Percentiles rank a stretch among this genome's conserved stretches.
Evolutionary conservation across 2,113 vertebrate genomes (phyloP).

Genomic region (Neogobius melanostomus): DNA sequence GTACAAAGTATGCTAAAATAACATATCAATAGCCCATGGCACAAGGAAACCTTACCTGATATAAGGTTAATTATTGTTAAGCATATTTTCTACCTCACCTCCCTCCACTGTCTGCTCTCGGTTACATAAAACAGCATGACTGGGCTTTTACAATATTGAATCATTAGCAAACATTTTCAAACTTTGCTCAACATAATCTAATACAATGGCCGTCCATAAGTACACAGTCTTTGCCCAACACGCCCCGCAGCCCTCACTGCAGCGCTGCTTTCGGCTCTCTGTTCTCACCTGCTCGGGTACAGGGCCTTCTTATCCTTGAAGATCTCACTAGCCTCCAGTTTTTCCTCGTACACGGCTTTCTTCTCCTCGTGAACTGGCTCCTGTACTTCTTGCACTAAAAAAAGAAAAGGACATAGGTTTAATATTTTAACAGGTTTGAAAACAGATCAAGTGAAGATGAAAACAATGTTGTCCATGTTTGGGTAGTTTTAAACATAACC

Average conservation of each 20-base stretch:
- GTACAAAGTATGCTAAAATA: not conserved
- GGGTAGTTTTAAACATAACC: too few relatives aligned
- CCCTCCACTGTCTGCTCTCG: not conserved
- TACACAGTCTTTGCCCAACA: not conserved
- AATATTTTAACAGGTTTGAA: too few relatives aligned
- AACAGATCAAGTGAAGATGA: too few relatives aligned
- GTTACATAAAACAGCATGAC: not conserved
- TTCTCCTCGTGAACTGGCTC: conserved; percentile 91
- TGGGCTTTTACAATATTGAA: not conserved
- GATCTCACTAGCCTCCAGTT: conserved; percentile 94
- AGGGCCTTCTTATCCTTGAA: conserved; percentile 98
- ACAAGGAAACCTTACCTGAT: not conserved
- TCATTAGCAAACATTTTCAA: not conserved
- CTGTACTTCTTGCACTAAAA: conserved; percentile 95
- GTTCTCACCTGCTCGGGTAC: conserved; percentile 88
- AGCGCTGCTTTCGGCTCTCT: not conserved
- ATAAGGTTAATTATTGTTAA: not conserved
- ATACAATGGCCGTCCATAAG: not conserved
- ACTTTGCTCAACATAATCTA: not conserved
- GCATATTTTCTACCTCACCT: not conserved
- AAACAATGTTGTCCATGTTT: too few relatives aligned
- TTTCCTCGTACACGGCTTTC: conserved; percentile 94
- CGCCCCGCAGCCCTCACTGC: not conserved
- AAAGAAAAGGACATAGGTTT: not conserved
- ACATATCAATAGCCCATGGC: not conserved